Conservation (phyloP, 1,140 invertebrate genomes). For the Laodelphax striatellus region DNA sequence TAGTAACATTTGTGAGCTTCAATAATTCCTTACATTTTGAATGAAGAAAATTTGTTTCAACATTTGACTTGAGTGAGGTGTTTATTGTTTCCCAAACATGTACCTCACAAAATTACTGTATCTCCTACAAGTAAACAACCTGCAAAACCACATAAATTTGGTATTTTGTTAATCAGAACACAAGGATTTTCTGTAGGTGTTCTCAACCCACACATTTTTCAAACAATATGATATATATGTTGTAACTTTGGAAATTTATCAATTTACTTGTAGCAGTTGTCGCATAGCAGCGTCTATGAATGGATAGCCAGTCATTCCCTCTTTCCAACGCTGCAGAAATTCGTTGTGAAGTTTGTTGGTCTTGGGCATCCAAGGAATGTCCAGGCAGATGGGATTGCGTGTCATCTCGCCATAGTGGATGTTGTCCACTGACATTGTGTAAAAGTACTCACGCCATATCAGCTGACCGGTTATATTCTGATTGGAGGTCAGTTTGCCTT, state of each 20-base stretch:
- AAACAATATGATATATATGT: not conserved
- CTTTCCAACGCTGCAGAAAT: conserved; percentile 43
- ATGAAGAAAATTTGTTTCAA: too few relatives aligned
- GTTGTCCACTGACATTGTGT: conserved; percentile 58
- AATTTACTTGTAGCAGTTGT: conserved; percentile 37
- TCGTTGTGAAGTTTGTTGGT: conserved; percentile 39
- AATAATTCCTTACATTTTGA: too few relatives aligned
- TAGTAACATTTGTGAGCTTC: too few relatives aligned
- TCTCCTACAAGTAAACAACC: too few relatives aligned
- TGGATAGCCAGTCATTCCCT: conserved; percentile 60
- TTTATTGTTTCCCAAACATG: too few relatives aligned
- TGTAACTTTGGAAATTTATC: too few relatives aligned
- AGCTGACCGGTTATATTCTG: conserved; percentile 48
- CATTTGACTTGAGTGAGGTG: too few relatives aligned
- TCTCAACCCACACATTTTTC: too few relatives aligned
- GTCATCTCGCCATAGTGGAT: conserved; percentile 50
- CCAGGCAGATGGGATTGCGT: conserved; percentile 60
- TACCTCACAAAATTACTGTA: too few relatives aligned
- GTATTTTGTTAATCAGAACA: too few relatives aligned
- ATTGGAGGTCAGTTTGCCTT: conserved; percentile 29
- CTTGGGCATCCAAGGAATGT: conserved; percentile 53
- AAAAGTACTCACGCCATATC: conserved; percentile 73
- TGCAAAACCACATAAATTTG: too few relatives aligned
- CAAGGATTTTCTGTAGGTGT: too few relatives aligned
- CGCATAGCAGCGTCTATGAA: conserved; percentile 66